Conservation (phyloP, 2,888 invertebrate genomes). For the Subacronicta megacephala region DNA sequence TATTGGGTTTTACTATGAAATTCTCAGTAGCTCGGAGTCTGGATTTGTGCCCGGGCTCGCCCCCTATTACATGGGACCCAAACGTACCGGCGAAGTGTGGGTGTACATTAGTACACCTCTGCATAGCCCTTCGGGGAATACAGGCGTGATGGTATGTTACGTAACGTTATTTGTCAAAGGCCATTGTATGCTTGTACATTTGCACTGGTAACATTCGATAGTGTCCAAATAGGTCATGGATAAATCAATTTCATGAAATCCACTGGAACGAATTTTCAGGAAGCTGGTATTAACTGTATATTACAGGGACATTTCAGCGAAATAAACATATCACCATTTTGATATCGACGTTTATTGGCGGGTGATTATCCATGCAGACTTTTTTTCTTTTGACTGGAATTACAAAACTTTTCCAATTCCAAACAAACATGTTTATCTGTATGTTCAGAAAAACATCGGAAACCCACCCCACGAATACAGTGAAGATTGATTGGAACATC, state of each 20-base stretch:
- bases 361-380: conserved; percentile 49
- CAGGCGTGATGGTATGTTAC: no score
- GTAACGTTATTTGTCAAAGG: conserved; percentile 7
- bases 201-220: conserved; percentile 4
- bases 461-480: conserved; percentile 54
- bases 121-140: no score
- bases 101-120: no score
- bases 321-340: conserved; percentile 4
- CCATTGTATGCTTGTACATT: conserved; percentile 4
- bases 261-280: neutral
- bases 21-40: no score
- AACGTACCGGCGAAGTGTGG: no score
- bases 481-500: conserved; percentile 78
- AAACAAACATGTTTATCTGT: conserved; percentile 51
- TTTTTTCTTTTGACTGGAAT: conserved; percentile 42
- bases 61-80: no score
- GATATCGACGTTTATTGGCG: conserved; percentile 30
- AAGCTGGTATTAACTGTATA: neutral
- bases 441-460: conserved; percentile 44
- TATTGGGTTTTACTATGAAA: no score
- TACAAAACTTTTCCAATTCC: conserved; percentile 52
- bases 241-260: neutral
- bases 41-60: no score
- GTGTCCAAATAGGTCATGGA: conserved; percentile 1
- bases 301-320: neutral